These are phyloP conservation scores for Hypotaenidia philippensis DNA, from an alignment of 2,797 vertebrate species.

Conservation along the genomic window DNA sequence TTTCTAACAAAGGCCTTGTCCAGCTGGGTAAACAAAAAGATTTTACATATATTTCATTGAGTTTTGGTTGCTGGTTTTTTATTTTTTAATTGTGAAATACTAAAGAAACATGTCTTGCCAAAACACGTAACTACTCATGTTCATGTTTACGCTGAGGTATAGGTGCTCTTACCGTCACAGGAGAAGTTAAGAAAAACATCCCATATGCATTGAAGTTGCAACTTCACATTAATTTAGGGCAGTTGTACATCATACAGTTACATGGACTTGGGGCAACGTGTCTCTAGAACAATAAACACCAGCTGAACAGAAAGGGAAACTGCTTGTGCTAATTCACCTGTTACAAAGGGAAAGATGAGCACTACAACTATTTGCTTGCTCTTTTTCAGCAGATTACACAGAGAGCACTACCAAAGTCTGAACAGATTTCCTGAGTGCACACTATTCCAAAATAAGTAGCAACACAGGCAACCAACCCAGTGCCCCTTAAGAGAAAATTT, in stretches of 20 bases:
- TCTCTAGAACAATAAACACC: neutral
- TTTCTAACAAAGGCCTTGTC: constrained; percentile 38
- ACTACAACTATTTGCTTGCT: neutral
- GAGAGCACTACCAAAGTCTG: neutral
- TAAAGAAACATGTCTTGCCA: neutral
- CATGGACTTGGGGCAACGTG: neutral
- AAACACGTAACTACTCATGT: neutral
- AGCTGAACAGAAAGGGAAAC: neutral
- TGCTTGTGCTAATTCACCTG: neutral
- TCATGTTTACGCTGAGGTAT: neutral
- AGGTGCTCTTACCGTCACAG: neutral
- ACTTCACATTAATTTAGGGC: neutral
- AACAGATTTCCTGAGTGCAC: neutral
- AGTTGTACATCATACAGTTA: neutral
- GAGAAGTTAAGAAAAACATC: neutral
- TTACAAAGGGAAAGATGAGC: neutral
- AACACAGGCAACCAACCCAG: neutral
- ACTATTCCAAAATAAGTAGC: neutral
- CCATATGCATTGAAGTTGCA: neutral
- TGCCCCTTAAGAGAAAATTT: neutral
- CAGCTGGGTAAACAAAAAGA: constrained; percentile 65
- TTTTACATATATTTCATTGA: constrained; percentile 41
- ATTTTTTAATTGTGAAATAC: neutral
- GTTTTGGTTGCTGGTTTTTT: neutral
- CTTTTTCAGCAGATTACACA: neutral